Conservation (phyloP, 1,140 invertebrate species). For the Aphis gossypii region DNA sequence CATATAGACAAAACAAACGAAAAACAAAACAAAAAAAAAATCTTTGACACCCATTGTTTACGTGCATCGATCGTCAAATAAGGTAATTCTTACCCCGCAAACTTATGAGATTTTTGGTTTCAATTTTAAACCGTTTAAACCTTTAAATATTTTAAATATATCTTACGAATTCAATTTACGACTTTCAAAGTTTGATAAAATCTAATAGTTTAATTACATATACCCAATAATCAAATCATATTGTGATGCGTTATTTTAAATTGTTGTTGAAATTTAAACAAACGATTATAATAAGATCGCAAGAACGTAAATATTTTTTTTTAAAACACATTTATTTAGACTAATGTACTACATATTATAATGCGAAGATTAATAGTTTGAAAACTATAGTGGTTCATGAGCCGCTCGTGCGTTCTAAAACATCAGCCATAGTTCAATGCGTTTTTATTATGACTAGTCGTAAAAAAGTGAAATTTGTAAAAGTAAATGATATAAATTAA, state of each 20-base stretch:
- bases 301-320: not conserved
- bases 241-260: not conserved
- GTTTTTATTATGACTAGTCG: not conserved
- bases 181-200: not conserved
- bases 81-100: not conserved
- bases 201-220: not conserved
- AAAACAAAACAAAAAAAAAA: not conserved
- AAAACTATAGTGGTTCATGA: not conserved
- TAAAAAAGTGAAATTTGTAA: not conserved
- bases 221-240: not conserved
- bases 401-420: not conserved
- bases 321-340: not conserved
- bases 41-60: not conserved
- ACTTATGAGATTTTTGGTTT: not conserved
- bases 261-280: not conserved
- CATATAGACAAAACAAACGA: not conserved
- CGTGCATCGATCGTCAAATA: not conserved
- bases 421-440: not conserved
- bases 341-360: not conserved
- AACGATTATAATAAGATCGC: not conserved
- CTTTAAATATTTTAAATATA: not conserved
- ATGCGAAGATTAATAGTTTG: not conserved
- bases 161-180: not conserved
- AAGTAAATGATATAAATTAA: not conserved
- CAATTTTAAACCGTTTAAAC: not conserved